Evolutionary conservation across 2,113 vertebrate genomes (phyloP).

Genomic region (Caranx melampygus): DNA sequence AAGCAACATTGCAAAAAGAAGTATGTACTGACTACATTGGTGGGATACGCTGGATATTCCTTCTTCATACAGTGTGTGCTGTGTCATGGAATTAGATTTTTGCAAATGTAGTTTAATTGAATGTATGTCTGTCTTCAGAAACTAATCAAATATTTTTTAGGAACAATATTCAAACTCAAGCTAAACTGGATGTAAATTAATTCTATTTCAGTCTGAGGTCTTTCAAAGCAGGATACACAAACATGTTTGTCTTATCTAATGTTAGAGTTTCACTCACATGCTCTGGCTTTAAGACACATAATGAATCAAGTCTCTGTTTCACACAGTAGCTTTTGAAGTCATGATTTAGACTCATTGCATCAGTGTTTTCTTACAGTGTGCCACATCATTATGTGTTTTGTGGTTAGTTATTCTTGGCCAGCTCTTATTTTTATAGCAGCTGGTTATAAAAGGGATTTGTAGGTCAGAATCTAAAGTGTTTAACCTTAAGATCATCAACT

Average conservation of each 20-base stretch:
- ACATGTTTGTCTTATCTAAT: conserved; percentile 19
- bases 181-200: background rate
- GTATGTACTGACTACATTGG: background rate
- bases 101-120: background rate
- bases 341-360: conserved; percentile 20
- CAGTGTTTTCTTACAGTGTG: conserved; percentile 36
- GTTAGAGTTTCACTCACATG: background rate
- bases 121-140: background rate
- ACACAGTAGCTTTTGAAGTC: conserved; percentile 15
- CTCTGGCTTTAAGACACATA: background rate
- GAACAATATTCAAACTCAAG: background rate
- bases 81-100: background rate
- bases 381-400: conserved; percentile 24
- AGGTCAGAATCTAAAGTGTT: conserved; percentile 18
- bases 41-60: background rate
- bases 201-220: background rate
- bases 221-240: background rate
- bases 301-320: conserved; percentile 22
- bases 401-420: conserved; percentile 33
- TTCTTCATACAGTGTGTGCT: background rate
- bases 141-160: background rate
- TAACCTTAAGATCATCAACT: conserved; percentile 26
- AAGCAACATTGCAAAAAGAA: conserved; percentile 34
- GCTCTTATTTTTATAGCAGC: conserved; percentile 14
- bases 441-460: conserved; percentile 8